These are phyloP conservation scores for Semibalanus balanoides DNA, from an alignment of 1,140 invertebrate genomes.

Conservation along the genomic window DNA sequence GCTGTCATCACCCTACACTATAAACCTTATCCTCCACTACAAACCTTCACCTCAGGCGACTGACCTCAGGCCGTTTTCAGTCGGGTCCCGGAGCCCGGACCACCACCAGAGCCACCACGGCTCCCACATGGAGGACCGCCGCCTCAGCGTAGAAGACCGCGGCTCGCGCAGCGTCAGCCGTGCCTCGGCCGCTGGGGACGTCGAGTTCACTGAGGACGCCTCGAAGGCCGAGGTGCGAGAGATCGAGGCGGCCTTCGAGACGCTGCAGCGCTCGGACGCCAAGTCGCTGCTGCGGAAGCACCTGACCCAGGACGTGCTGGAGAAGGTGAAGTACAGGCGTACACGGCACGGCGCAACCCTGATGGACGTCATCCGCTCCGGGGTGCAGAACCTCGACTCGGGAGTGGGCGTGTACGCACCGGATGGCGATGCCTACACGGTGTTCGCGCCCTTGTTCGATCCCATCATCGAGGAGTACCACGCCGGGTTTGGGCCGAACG, in stretches of 20 bases:
- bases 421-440: slow-evolving; percentile 63
- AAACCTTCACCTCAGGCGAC: neutral
- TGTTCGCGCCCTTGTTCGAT: slow-evolving; percentile 58
- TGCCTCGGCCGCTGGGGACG: neutral
- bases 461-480: slow-evolving; percentile 60
- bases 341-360: slow-evolving; percentile 70
- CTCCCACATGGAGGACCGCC: neutral
- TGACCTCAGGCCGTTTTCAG: neutral
- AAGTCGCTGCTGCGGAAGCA: slow-evolving; percentile 91
- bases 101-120: too few species aligned
- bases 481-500: slow-evolving; percentile 32
- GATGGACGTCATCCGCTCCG: slow-evolving; percentile 80
- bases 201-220: neutral
- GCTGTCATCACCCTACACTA: too few species aligned
- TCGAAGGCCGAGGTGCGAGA: slow-evolving; percentile 14
- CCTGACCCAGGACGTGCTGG: slow-evolving; percentile 74
- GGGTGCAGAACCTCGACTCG: slow-evolving; percentile 27
- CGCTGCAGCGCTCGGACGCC: slow-evolving; percentile 50
- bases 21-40: too few species aligned
- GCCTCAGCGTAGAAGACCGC: neutral
- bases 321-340: slow-evolving; percentile 73
- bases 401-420: slow-evolving; percentile 37
- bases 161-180: neutral
- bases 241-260: slow-evolving; percentile 28
- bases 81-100: too few species aligned